These are phyloP conservation scores for Leptinotarsa texana DNA, from an alignment of 1,140 invertebrate genomes.

Conservation along the genomic window DNA sequence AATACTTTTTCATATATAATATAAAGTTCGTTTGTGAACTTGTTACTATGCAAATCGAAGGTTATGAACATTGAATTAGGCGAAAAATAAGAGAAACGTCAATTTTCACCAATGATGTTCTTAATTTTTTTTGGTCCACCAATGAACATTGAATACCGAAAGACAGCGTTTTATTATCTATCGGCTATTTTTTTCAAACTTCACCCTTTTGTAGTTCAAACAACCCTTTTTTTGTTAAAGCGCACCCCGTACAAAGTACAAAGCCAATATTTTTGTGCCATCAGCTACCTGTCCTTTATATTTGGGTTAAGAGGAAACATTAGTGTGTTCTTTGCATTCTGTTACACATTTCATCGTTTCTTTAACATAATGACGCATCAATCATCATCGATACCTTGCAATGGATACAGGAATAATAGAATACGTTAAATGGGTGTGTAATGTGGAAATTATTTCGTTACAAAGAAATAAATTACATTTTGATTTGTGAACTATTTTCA, in stretches of 20 bases:
- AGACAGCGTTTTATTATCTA: not conserved
- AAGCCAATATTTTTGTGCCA: conserved; percentile 1
- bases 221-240: conserved; percentile 1
- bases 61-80: too few relatives aligned
- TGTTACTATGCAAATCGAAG: too few relatives aligned
- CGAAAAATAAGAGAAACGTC: too few relatives aligned
- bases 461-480: too few relatives aligned
- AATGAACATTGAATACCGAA: not conserved
- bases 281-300: conserved; percentile 3
- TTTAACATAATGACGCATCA: not conserved
- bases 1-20: too few relatives aligned
- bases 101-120: too few relatives aligned
- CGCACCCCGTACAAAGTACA: conserved; percentile 1
- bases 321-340: conserved; percentile 1
- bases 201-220: conserved; percentile 5
- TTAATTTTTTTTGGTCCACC: not conserved
- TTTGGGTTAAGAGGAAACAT: conserved; percentile 2
- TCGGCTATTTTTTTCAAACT: not conserved
- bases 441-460: not conserved
- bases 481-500: too few relatives aligned
- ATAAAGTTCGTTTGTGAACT: too few relatives aligned
- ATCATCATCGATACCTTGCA: conserved; percentile 3
- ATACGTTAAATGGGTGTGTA: conserved; percentile 3
- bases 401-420: not conserved
- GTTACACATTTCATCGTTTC: conserved; percentile 4